Base-by-base conservation (phyloP, 2,113 vertebrate species). In the Sciurus niger region DNA sequence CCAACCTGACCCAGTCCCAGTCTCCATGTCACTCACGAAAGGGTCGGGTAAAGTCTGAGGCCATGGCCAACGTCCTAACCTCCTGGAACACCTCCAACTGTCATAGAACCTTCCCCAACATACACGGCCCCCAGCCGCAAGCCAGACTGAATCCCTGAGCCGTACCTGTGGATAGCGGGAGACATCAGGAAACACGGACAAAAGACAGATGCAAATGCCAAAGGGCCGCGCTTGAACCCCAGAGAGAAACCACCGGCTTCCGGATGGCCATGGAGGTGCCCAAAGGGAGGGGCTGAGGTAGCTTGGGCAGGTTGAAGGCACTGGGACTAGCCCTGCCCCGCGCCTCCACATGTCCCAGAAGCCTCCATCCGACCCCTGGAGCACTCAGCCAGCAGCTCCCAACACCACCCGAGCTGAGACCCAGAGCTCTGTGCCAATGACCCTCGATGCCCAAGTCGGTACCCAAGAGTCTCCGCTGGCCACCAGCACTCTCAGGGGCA, bases 61-160 rank as follows among this genome's bases (percentile, higher is more conserved):
- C 94, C 96, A 97, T 94, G 90, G 77, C 77, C 90, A 89, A 73
- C 1, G 18, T 72, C 73, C 63, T 65, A 93, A 93, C 97, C 32
- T 95, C 96, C 76, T 85, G 77, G 97, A 97, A 96, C 67, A 72
- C 28, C 84, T 94, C 94, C 93, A 98, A 98, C 97, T 98, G 97
- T 82, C 97, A 96, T 51, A 60, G 97, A 98, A 98, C 92, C 51
- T 83, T 11, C 7, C 76, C 25, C 67, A 58, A 58, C 55, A 58
- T 18, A 24, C 7, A 7, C 55, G 1, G 4, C 20, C 87, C 78
- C 76, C 51, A 67, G 34, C 25, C 7, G 17, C 67, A 60, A 53
- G 78, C 53, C 85, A 63, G 77, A 60, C 70, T 8, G 82, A 72
- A 82, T 68, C 80, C 73, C 65, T 8, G 7, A 68, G 78, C 55